Percentiles rank a stretch among this genome's conserved stretches.
phyloP scores from a whole-genome alignment of 2,888 invertebrate genomes.

The Ochropacha duplaris region DNA sequence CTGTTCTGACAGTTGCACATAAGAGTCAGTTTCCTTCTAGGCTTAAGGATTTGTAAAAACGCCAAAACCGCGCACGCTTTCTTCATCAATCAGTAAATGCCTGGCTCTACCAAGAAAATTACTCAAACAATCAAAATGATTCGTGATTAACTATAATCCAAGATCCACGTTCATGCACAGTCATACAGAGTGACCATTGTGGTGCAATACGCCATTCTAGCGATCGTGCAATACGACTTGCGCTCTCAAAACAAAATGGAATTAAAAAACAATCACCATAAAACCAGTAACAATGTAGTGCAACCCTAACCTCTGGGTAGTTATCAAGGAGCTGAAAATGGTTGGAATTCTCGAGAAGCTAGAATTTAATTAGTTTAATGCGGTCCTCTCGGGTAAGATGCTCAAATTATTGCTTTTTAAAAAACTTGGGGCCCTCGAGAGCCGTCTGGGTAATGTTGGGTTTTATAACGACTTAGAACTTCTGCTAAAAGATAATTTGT shows the following conservation, averaged over 20 bases:
- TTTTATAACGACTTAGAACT: conserved; percentile 26
- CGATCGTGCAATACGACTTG: too few species aligned
- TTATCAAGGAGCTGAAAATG: conserved; percentile 10
- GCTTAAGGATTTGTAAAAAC: too few species aligned
- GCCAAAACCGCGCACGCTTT: too few species aligned
- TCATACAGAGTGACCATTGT: too few species aligned
- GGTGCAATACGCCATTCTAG: too few species aligned
- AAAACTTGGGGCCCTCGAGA: conserved; percentile 19
- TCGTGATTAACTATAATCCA: too few species aligned
- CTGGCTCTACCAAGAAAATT: too few species aligned
- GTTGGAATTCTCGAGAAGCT: conserved; percentile 11
- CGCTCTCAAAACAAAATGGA: background rate
- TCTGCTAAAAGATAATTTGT: conserved; percentile 7
- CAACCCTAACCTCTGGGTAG: background rate
- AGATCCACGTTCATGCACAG: too few species aligned
- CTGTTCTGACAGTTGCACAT: too few species aligned
- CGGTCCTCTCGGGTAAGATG: conserved; percentile 10
- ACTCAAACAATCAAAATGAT: too few species aligned
- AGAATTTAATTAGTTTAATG: conserved; percentile 29
- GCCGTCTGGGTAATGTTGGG: conserved; percentile 20
- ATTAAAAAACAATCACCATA: background rate
- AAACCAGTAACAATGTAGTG: background rate
- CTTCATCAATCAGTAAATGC: too few species aligned
- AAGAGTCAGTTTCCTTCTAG: too few species aligned
- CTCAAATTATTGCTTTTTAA: conserved; percentile 26